A percentile compares a stretch with the other conserved stretches of the same genome.
Evolutionary conservation across 2,888 invertebrate genomes (phyloP).

Genomic region (Drosophila maculinotata): DNA sequence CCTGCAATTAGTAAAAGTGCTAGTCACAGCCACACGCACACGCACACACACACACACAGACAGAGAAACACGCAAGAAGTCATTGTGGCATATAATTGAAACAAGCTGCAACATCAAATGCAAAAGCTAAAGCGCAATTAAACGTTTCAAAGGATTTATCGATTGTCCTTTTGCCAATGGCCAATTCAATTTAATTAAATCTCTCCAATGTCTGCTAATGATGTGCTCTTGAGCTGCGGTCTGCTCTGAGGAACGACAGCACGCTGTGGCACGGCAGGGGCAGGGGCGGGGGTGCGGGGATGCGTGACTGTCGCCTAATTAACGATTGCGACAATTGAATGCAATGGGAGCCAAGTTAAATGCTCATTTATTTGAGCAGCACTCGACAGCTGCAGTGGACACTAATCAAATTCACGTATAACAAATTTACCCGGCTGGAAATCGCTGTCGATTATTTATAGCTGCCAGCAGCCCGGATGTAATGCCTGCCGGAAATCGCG

Average conservation of each 20-base stretch:
- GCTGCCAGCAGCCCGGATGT: conserved; percentile 59
- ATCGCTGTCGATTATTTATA: conserved; percentile 67
- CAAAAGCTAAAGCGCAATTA: conserved; percentile 42
- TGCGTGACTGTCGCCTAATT: conserved; percentile 17
- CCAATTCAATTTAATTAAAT: conserved; percentile 76
- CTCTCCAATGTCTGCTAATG: conserved; percentile 67
- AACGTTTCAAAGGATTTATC: conserved; percentile 38
- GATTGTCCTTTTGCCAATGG: conserved; percentile 53
- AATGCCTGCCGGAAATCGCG: conserved; percentile 68
- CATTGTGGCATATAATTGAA: conserved; percentile 53
- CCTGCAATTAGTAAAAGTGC: conserved; percentile 56
- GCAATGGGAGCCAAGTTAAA: conserved; percentile 19
- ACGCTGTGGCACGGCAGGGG: no score
- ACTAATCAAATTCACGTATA: conserved; percentile 73
- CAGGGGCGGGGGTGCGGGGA: no score
- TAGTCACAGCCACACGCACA: conserved; percentile 6
- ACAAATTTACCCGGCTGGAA: conserved; percentile 50
- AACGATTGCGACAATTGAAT: conserved; percentile 24
- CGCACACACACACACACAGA: conserved; percentile 11
- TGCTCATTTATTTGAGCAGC: conserved; percentile 39
- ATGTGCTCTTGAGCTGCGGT: conserved; percentile 58
- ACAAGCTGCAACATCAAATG: conserved; percentile 49
- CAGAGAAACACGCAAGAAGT: neutral
- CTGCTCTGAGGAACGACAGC: neutral
- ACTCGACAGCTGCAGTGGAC: conserved; percentile 10